Base-by-base conservation (phyloP, 2,888 invertebrate genomes). In the Lycophotia porphyrea region DNA sequence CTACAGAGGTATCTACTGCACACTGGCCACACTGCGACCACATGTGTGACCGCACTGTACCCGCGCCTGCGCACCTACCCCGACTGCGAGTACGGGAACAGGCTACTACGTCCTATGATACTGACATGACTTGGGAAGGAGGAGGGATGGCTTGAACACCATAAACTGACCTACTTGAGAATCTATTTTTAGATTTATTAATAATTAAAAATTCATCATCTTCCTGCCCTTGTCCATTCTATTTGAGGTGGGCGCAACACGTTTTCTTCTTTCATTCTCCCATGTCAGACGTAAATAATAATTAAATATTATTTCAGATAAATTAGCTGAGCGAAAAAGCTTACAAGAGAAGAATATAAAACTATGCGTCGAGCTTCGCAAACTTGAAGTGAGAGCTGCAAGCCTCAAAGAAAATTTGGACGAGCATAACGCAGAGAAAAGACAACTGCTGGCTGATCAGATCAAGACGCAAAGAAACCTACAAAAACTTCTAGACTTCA, bases 401-500 rank as follows among this genome's bases (percentile, higher is more conserved):
- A 91, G 92, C 0, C 89, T 96, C 2, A 96, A 96, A 80, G 96
- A 96, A 49, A 96, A 95, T 80, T 82, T 96, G 18, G 96, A 96
- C 84, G 96, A 96, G 39, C 96, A 96, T 81, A 96, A 96, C 60
- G 94, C 93, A 0, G 96, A 96, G 87, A 96, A 96, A 81, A 90
- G 96, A 3, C 94, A 96, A 76, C 89, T 96, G 24, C 87, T 96
- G 21, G 93, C 96, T 4, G 95, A 95, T 80, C 96, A 96, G 87
- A 96, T 96, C 36, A 93, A 95, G 80, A 96, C 96, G 5, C 96
- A 96, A 88, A 92, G 96, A 81, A 95, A 96, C 88, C 92, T 96
- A 24, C 96, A 96, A 91, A 96, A 96, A 76, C 93, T 96, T 15
- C 92, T 96, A 9, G 96, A 96, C 87, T 96, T 96, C 88, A 95